Conservation (phyloP, 1,140 invertebrate genomes). For the Tribolium madens region DNA sequence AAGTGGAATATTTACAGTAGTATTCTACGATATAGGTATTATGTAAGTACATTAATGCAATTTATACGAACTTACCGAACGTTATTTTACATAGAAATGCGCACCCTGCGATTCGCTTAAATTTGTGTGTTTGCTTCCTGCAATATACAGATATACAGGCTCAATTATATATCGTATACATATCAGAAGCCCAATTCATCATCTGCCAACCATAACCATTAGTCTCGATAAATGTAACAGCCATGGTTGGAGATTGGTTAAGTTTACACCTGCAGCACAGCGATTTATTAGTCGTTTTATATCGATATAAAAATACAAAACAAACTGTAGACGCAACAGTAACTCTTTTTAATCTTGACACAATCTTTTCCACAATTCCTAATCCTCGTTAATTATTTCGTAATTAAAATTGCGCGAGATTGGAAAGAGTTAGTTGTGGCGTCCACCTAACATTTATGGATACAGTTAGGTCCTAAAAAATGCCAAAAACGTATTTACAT, state of each 20-base stretch:
- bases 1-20: conserved; percentile 11
- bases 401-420: not conserved
- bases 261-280: conserved; percentile 24
- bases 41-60: conserved; percentile 41
- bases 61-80: conserved; percentile 30
- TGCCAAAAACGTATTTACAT: conserved; percentile 23
- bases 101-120: conserved; percentile 64
- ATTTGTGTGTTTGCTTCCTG: conserved; percentile 42
- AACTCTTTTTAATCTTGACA: not conserved
- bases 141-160: conserved; percentile 61
- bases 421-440: not conserved
- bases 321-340: not conserved
- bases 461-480: conserved; percentile 12
- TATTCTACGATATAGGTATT: conserved; percentile 15
- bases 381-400: not conserved
- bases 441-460: conserved; percentile 7
- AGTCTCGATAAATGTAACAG: conserved; percentile 36
- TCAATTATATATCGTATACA: conserved; percentile 62
- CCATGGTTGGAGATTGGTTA: conserved; percentile 21
- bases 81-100: conserved; percentile 51
- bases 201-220: conserved; percentile 36
- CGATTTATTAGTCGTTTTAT: conserved; percentile 34
- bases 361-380: conserved; percentile 8
- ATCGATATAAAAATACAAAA: conserved; percentile 33
- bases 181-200: conserved; percentile 43